phyloP scores from a whole-genome alignment of 1,140 invertebrate species.

The Heliothis subflexa region DNA sequence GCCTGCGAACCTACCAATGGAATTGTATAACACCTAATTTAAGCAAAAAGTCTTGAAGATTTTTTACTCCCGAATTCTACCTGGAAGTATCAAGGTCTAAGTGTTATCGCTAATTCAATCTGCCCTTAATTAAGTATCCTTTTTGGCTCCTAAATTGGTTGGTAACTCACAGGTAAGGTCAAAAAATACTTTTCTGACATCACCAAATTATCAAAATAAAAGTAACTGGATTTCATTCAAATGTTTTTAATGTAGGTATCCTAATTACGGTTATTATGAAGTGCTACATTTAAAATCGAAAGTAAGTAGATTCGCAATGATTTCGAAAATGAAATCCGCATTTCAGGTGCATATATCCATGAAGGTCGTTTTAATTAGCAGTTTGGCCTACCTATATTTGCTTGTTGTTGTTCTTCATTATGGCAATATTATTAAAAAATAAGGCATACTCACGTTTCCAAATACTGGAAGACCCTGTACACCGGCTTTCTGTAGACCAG shows the following conservation, averaged over 20 bases:
- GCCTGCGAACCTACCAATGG: too few relatives aligned
- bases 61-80: constrained; percentile 17
- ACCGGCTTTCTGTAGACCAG: constrained; percentile 91
- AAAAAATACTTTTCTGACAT: background rate
- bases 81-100: constrained; percentile 16
- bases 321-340: constrained; percentile 12
- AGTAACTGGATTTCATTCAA: too few relatives aligned
- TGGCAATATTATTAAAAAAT: too few relatives aligned
- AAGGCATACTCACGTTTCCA: constrained; percentile 89
- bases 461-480: constrained; percentile 92
- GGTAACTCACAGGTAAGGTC: constrained; percentile 13
- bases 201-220: too few relatives aligned
- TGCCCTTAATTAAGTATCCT: background rate
- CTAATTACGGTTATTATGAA: too few relatives aligned
- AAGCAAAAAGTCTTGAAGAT: too few relatives aligned
- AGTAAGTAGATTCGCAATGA: background rate
- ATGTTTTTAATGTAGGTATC: too few relatives aligned
- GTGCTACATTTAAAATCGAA: too few relatives aligned
- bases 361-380: background rate
- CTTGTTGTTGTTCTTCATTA: too few relatives aligned
- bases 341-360: constrained; percentile 1
- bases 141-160: background rate
- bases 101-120: constrained; percentile 25
- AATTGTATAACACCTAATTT: too few relatives aligned
- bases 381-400: background rate